Conservation (phyloP, 2,797 vertebrate genomes). For the Pseudochromis fuscus region DNA sequence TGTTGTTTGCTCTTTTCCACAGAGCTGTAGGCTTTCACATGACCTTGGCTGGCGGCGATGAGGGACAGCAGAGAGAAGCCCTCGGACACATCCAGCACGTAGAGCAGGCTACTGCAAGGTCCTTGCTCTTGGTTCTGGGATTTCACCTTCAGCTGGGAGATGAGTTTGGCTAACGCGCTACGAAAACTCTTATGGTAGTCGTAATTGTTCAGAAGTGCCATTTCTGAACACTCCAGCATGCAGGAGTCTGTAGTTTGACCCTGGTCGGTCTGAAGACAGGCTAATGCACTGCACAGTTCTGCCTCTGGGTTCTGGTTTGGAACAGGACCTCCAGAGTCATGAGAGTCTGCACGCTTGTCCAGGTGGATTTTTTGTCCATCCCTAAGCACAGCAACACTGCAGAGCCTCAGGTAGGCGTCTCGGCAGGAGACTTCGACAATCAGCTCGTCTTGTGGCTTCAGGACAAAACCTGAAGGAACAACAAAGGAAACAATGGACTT, state of each 20-base stretch:
- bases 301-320: constrained; percentile 84
- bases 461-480: constrained; percentile 80
- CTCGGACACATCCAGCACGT: constrained; percentile 95
- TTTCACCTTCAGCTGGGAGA: constrained; percentile 80
- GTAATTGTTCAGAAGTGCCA: constrained; percentile 92
- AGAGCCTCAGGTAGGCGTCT: constrained; percentile 92
- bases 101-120: constrained; percentile 81
- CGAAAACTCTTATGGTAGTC: constrained; percentile 90
- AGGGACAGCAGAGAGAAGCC: constrained; percentile 95
- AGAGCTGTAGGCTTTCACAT: constrained; percentile 93
- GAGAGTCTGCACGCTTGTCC: constrained; percentile 44
- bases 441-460: constrained; percentile 87
- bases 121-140: constrained; percentile 49
- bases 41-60: constrained; percentile 89
- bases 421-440: constrained; percentile 92
- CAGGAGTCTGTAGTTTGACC: constrained; percentile 77
- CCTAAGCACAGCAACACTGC: constrained; percentile 84
- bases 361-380: constrained; percentile 73
- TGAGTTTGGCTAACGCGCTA: constrained; percentile 87
- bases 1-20: constrained; percentile 94
- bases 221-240: constrained; percentile 92
- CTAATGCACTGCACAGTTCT: constrained; percentile 93
- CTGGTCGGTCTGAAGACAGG: constrained; percentile 90
- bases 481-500: constrained; percentile 4
- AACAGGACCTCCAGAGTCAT: constrained; percentile 4